These are phyloP conservation scores for Danionella cerebrum DNA, from an alignment of 2,113 vertebrate species.

Conservation along the genomic window DNA sequence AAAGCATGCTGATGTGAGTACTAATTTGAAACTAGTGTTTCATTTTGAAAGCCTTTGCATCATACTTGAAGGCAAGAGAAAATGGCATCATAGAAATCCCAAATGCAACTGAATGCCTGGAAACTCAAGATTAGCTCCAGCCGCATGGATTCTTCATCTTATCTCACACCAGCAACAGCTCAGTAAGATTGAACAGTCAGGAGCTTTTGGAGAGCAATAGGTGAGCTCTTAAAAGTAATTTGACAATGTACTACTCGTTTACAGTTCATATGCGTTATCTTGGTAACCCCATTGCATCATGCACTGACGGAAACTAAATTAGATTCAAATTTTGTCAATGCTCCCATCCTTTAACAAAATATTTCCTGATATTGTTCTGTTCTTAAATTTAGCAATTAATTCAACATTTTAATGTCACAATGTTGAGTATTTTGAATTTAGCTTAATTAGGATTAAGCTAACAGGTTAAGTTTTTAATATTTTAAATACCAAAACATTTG, in stretches of 20 bases:
- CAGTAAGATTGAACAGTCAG: slow-evolving; percentile 67
- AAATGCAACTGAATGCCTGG: slow-evolving; percentile 61
- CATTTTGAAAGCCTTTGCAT: slow-evolving; percentile 55
- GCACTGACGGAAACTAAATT: slow-evolving; percentile 2
- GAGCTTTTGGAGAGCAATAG: slow-evolving; percentile 55
- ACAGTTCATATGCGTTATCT: slow-evolving; percentile 37
- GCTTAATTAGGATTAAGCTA: too few relatives aligned
- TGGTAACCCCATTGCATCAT: background rate
- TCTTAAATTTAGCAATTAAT: background rate
- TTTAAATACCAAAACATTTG: too few relatives aligned
- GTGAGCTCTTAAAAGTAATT: slow-evolving; percentile 59
- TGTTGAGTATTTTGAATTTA: background rate
- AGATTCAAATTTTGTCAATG: slow-evolving; percentile 1
- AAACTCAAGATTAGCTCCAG: slow-evolving; percentile 64
- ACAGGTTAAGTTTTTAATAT: too few relatives aligned
- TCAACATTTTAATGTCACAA: background rate
- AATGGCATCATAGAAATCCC: slow-evolving; percentile 61
- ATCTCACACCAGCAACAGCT: slow-evolving; percentile 61
- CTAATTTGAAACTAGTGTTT: slow-evolving; percentile 40
- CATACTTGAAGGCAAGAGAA: slow-evolving; percentile 58
- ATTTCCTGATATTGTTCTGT: background rate
- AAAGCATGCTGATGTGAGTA: slow-evolving; percentile 56
- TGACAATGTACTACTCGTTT: slow-evolving; percentile 56
- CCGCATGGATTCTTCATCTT: slow-evolving; percentile 66
- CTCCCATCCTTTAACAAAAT: background rate